Conservation (phyloP, 2,797 vertebrate genomes). For the Scyliorhinus canicula region DNA sequence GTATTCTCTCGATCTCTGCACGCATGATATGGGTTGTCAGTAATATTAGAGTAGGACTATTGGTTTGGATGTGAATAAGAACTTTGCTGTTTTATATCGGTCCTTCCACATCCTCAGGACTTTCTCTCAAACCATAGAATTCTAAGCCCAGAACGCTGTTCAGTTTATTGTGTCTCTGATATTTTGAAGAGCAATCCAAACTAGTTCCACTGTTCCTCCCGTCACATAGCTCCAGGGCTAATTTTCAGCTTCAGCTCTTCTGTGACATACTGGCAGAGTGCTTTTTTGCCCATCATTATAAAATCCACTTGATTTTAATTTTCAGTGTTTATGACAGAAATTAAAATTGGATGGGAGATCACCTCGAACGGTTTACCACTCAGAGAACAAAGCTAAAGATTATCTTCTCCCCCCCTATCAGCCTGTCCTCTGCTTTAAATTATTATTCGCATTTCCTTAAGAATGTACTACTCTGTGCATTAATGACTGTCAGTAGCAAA, state of each 20-base stretch:
- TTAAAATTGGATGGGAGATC: not conserved
- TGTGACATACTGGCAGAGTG: not conserved
- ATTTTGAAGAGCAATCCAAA: not conserved
- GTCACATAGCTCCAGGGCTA: not conserved
- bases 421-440: not conserved
- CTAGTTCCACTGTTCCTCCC: not conserved
- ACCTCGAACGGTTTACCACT: not conserved
- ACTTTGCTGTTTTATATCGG: not conserved
- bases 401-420: not conserved
- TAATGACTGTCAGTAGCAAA: not conserved
- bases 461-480: not conserved
- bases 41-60: too few relatives aligned
- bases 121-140: not conserved
- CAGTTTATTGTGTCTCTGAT: not conserved
- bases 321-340: not conserved
- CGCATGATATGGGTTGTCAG: too few relatives aligned
- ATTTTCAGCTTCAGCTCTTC: not conserved
- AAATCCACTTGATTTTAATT: not conserved
- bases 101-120: not conserved
- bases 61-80: too few relatives aligned
- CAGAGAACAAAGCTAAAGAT: not conserved
- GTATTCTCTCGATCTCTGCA: too few relatives aligned
- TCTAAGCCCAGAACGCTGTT: not conserved
- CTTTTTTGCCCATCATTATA: not conserved
- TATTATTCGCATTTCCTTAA: not conserved